phyloP scores from a whole-genome alignment of 2,113 vertebrate genomes.

The Lasiurus cinereus region DNA sequence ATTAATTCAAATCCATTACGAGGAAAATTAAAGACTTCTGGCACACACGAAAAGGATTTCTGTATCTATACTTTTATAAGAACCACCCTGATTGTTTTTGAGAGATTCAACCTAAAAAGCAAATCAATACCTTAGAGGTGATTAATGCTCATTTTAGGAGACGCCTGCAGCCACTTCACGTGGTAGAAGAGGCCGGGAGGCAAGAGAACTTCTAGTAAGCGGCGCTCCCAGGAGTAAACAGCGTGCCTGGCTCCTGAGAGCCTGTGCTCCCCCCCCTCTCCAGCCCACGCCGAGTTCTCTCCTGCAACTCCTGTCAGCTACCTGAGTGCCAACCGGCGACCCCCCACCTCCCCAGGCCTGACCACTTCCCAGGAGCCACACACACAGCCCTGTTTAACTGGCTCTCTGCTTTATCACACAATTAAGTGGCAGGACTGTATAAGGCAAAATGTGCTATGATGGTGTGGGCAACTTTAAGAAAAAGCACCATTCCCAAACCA shows the following conservation, averaged over 20 bases:
- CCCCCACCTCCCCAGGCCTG: neutral
- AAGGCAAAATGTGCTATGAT: neutral
- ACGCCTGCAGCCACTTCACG: neutral
- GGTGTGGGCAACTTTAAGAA: neutral
- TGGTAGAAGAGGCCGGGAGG: neutral
- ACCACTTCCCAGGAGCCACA: neutral
- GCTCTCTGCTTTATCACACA: neutral
- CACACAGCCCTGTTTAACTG: neutral
- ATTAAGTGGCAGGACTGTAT: neutral
- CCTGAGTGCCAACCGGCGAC: neutral
- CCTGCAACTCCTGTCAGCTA: neutral
- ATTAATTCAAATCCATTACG: neutral
- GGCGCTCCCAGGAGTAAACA: neutral
- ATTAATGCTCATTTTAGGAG: neutral
- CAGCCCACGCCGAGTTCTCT: neutral
- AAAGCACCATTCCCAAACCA: neutral
- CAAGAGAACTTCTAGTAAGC: neutral
- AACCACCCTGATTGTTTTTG: neutral
- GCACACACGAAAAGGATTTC: neutral
- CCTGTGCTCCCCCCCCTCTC: neutral
- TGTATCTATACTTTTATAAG: neutral
- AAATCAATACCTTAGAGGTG: neutral
- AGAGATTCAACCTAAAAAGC: conserved; percentile 32
- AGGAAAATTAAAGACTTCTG: neutral
- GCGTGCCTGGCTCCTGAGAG: neutral